These are phyloP conservation scores for Raja brachyura DNA, from an alignment of 2,113 vertebrate genomes.

Conservation along the genomic window DNA sequence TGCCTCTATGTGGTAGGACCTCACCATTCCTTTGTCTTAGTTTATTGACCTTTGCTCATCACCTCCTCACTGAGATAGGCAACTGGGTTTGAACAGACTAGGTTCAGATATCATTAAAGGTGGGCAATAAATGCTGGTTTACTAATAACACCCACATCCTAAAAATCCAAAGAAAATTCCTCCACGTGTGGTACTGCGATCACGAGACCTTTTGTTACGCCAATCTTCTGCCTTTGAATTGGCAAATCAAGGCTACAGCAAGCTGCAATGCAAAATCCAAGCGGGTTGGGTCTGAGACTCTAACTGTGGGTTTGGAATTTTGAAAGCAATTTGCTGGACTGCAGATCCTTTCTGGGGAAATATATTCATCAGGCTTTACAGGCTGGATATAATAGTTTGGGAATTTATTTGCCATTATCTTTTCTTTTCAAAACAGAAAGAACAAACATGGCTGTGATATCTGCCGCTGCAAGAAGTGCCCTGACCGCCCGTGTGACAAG, in stretches of 20 bases:
- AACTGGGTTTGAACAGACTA: neutral
- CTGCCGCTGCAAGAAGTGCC: constrained; percentile 82
- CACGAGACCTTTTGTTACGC: neutral
- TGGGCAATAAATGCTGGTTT: too few relatives aligned
- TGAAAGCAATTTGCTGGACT: neutral
- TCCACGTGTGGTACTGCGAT: neutral
- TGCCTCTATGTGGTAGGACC: neutral
- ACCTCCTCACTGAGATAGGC: neutral
- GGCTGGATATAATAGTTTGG: neutral
- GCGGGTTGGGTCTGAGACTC: neutral
- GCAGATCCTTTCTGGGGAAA: neutral
- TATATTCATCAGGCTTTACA: neutral
- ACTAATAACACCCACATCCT: too few relatives aligned
- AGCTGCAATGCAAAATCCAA: neutral
- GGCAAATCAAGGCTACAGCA: neutral
- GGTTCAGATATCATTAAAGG: too few relatives aligned
- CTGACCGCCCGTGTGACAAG: constrained; percentile 71
- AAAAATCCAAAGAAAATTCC: too few relatives aligned
- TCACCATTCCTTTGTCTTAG: neutral
- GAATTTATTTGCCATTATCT: neutral
- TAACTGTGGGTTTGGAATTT: neutral
- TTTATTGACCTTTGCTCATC: neutral
- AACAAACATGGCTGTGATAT: constrained; percentile 83
- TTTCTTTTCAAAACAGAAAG: constrained; percentile 60
- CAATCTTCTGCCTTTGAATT: neutral